These are phyloP conservation scores for Macrocentrus cingulum DNA, from an alignment of 1,140 invertebrate species.

Conservation along the genomic window DNA sequence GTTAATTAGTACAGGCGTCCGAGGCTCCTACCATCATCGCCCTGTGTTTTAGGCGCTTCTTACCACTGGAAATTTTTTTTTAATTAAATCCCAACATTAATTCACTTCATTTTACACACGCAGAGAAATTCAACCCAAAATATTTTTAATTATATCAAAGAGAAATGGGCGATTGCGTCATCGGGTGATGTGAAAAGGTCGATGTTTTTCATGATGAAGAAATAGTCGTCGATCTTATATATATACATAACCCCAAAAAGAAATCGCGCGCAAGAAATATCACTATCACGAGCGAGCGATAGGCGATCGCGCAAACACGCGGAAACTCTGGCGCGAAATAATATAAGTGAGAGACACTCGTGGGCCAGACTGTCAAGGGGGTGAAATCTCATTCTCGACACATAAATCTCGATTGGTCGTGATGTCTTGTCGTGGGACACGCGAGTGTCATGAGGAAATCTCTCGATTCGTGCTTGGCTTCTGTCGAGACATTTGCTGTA, in stretches of 20 bases:
- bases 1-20: constrained; percentile 54
- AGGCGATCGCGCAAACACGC: not conserved
- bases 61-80: too few relatives aligned
- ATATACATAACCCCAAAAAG: too few relatives aligned
- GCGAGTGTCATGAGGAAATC: constrained; percentile 21
- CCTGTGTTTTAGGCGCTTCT: not conserved
- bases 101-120: too few relatives aligned
- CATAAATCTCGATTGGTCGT: constrained; percentile 20
- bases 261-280: constrained; percentile 4
- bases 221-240: too few relatives aligned
- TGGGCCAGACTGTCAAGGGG: not conserved
- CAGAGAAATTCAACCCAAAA: too few relatives aligned
- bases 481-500: not conserved
- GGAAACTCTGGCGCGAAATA: constrained; percentile 6
- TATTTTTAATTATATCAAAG: too few relatives aligned
- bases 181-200: too few relatives aligned
- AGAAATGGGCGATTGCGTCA: too few relatives aligned
- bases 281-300: not conserved
- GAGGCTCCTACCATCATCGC: constrained; percentile 7
- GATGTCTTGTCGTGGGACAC: constrained; percentile 5
- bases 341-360: not conserved
- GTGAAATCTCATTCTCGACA: constrained; percentile 2
- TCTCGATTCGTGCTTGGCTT: constrained; percentile 5
- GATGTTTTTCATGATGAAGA: too few relatives aligned
- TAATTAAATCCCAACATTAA: too few relatives aligned